A percentile compares a stretch with the other conserved stretches of the same genome.
Evolutionary conservation across 1,140 invertebrate genomes (phyloP).

Genomic region (Diploscapter pachys): DNA sequence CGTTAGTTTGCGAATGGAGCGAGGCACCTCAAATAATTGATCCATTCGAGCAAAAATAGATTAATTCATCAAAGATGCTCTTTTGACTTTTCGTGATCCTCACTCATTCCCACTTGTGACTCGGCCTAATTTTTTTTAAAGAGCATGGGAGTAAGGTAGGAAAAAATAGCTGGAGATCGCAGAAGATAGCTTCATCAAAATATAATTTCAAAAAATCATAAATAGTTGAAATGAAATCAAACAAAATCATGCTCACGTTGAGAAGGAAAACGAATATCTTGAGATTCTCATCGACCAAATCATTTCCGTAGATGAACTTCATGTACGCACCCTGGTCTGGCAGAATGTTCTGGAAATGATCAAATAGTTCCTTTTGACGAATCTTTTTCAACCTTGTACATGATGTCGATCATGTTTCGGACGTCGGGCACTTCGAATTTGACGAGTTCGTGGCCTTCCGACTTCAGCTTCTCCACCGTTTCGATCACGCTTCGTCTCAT

Average conservation of each 20-base stretch:
- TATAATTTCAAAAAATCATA: no score
- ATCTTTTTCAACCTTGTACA: slow-evolving; percentile 32
- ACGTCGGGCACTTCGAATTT: slow-evolving; percentile 48
- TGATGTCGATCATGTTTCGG: slow-evolving; percentile 32
- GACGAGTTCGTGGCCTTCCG: slow-evolving; percentile 47
- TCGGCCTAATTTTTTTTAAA: no score
- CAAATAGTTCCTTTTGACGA: not conserved
- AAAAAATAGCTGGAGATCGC: no score
- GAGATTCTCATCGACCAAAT: slow-evolving; percentile 50
- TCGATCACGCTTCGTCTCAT: slow-evolving; percentile 49
- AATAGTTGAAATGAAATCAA: no score
- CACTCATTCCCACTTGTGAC: no score
- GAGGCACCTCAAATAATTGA: slow-evolving; percentile 40
- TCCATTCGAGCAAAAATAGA: no score
- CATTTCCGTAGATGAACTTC: slow-evolving; percentile 39
- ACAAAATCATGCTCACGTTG: not conserved
- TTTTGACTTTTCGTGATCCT: no score
- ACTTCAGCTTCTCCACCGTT: slow-evolving; percentile 46
- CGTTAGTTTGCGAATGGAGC: slow-evolving; percentile 33
- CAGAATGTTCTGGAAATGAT: slow-evolving; percentile 37
- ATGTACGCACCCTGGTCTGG: slow-evolving; percentile 49
- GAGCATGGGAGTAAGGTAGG: no score
- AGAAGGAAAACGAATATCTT: slow-evolving; percentile 46
- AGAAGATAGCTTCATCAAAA: no score
- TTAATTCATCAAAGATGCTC: no score